Base-by-base conservation (phyloP, 2,888 invertebrate species). In the Drosophila lacicola region DNA sequence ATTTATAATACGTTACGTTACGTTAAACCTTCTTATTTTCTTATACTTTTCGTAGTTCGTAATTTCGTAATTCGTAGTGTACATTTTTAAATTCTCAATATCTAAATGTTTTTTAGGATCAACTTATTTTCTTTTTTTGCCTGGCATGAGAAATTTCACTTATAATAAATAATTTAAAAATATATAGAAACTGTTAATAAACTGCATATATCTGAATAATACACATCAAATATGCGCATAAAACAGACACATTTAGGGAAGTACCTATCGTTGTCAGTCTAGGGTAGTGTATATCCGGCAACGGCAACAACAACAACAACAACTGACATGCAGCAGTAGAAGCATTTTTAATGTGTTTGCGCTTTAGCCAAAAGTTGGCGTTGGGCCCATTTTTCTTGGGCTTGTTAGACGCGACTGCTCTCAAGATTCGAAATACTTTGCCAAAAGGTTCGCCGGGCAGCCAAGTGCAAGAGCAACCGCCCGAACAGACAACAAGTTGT, bases 331-430 rank as follows among this genome's bases (percentile, higher is more conserved):
- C 50, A 73, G 62, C 76, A 80, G 56, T 65, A 47, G 75, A 75
- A 70, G 70, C 63, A 79, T 89, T 85, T 89, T 89, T 88, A 89
- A 89, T 85, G 85, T 88, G 84, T 78, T 88, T 85, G 88, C 85
- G 88, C 88, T 82, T 89, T 89, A 80, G 80, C 88, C 85, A 77
- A 88, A 88, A 80, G 88, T 89, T 89, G 87, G 84, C 78, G 83
- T 84, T 84, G 83, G 83, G 83, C 89, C 89, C 90, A 90, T 91
- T 91, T 91, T 91, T 90, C 90, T 89, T 89, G 77, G 80, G 86
- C 91, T 90, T 90, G 90, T 90, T 91, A 91, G 91, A 83, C 76
- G 70, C 65, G 66, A 70, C 79, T 68, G 74, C 79, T 75, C 79
- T 63, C 68, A 68, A 77, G 73, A 74, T 69, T 74, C 69, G 71